These are phyloP conservation scores for Apamea epomidion DNA, from an alignment of 2,888 invertebrate genomes.

Conservation along the genomic window DNA sequence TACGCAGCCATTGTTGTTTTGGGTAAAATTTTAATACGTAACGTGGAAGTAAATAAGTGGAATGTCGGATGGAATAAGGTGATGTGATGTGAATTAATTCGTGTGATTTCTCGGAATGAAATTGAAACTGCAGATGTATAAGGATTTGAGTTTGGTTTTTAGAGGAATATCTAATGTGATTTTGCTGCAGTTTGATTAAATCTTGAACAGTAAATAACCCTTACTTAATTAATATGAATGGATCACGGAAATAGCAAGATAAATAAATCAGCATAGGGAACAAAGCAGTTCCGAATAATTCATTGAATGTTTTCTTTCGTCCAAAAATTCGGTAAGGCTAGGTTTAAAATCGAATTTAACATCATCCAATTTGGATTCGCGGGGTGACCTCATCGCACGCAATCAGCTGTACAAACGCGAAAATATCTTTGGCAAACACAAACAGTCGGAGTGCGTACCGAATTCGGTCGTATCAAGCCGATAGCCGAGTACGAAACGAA, in stretches of 20 bases:
- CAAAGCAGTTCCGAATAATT: conserved; percentile 36
- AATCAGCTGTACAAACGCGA: conserved; percentile 87
- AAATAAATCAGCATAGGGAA: background rate
- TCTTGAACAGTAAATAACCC: background rate
- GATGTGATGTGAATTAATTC: conserved; percentile 52
- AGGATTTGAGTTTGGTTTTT: background rate
- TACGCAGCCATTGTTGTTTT: conserved; percentile 62
- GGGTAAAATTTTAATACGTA: conserved; percentile 61
- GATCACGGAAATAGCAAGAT: background rate
- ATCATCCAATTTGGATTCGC: conserved; percentile 77
- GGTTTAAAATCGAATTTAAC: conserved; percentile 63
- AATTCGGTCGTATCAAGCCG: conserved; percentile 75
- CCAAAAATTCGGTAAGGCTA: conserved; percentile 38
- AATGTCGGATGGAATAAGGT: conserved; percentile 46
- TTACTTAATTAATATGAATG: background rate
- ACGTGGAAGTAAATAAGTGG: conserved; percentile 57
- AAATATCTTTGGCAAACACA: conserved; percentile 86
- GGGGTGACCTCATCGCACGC: conserved; percentile 79
- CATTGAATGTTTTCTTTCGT: conserved; percentile 22
- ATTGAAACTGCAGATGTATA: conserved; percentile 18
- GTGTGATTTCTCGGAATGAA: conserved; percentile 6
- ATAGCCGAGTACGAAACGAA: conserved; percentile 75
- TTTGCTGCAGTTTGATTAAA: background rate
- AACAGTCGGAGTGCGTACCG: conserved; percentile 78
- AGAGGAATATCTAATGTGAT: background rate